Evolutionary conservation across 1,140 invertebrate species (phyloP).

Genomic region (Drosophila nasuta): DNA sequence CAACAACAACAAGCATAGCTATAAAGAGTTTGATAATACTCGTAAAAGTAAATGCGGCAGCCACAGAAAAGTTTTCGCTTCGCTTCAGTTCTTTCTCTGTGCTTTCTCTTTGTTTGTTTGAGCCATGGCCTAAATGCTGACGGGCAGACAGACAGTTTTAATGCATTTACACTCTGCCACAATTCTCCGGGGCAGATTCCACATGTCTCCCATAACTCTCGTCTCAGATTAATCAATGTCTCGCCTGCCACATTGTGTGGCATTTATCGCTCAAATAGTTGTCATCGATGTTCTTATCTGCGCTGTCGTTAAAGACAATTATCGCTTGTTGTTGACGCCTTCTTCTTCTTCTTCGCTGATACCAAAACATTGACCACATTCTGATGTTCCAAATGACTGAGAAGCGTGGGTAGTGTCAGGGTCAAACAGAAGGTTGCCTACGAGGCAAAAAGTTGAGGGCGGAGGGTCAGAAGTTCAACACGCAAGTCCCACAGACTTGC

Average conservation of each 20-base stretch:
- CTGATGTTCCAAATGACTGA: neutral
- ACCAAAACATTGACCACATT: constrained; percentile 8
- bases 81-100: neutral
- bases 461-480: neutral
- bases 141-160: constrained; percentile 4
- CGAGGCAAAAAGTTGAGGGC: neutral
- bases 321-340: constrained; percentile 10
- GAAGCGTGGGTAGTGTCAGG: constrained; percentile 4
- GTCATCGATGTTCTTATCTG: neutral
- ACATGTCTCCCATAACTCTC: neutral
- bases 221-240: constrained; percentile 14
- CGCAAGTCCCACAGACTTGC: constrained; percentile 13
- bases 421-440: neutral
- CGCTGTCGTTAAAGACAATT: constrained; percentile 33
- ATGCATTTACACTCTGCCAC: constrained; percentile 1
- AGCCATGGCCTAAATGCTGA: constrained; percentile 7
- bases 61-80: constrained; percentile 39
- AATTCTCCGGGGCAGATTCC: neutral
- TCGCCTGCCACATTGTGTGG: constrained; percentile 7
- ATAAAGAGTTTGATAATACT: constrained; percentile 61
- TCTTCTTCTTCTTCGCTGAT: neutral
- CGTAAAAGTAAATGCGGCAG: constrained; percentile 54
- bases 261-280: constrained; percentile 22
- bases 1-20: constrained; percentile 22
- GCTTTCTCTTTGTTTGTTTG: neutral